Percentiles rank a stretch among this genome's conserved stretches.
These are phyloP conservation scores for Athalia cordata DNA, from an alignment of 2,888 invertebrate species.

Conservation along the genomic window DNA sequence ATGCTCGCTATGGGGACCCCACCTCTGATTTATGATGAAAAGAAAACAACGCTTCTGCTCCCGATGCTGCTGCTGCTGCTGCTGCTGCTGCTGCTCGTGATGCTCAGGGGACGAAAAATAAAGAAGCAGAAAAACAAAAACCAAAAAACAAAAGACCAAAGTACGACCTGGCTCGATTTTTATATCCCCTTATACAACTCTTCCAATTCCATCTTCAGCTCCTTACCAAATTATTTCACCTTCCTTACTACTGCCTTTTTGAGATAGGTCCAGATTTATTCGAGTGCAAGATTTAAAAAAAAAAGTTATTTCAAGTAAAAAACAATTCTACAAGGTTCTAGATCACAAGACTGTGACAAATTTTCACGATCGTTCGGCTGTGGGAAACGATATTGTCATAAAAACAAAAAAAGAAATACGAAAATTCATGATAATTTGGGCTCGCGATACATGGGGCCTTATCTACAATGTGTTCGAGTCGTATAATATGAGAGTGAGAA, in stretches of 20 bases:
- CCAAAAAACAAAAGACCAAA: background rate
- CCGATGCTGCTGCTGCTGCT: no score
- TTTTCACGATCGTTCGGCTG: background rate
- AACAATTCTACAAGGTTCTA: background rate
- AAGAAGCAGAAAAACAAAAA: conserved; percentile 15
- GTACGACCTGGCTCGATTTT: background rate
- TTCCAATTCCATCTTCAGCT: background rate
- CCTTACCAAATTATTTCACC: conserved; percentile 31
- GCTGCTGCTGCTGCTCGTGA: no score
- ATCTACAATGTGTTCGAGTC: background rate
- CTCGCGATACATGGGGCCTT: no score
- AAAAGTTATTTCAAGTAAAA: no score
- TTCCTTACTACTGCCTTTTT: conserved; percentile 11
- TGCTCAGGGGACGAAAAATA: conserved; percentile 8
- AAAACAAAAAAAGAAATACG: background rate
- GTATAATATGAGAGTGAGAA: conserved; percentile 28
- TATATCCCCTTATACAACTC: conserved; percentile 21
- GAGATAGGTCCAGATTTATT: conserved; percentile 21
- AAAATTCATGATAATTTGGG: background rate
- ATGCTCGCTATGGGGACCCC: conserved; percentile 62
- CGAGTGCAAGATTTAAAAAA: background rate
- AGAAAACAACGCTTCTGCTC: conserved; percentile 45
- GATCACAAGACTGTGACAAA: background rate
- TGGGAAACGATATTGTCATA: background rate
- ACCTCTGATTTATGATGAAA: conserved; percentile 61